Base-by-base conservation (phyloP, 1,140 invertebrate genomes). In the Drosophila sucinea region DNA sequence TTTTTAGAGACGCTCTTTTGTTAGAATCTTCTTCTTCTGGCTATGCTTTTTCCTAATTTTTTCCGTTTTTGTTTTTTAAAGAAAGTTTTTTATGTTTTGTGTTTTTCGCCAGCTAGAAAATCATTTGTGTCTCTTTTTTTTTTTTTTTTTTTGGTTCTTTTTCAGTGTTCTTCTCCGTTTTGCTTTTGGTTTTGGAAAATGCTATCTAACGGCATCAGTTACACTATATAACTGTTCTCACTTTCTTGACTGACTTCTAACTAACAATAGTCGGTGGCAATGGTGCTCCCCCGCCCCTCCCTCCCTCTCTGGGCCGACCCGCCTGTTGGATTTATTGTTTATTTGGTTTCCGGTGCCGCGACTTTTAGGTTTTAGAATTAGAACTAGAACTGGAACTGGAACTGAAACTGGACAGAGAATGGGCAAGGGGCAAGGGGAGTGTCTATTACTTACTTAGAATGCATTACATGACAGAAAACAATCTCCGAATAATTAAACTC, bases 191-290 rank as follows among this genome's bases (percentile, higher is more conserved):
- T 67, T 51, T 81, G 74, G 69, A 74, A 83, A 79, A 71, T 90
- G 78, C 77, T 79, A 82, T 80, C 86, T 90, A 90, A 90, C 86
- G 86, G 86, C 86, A 90, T 90, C 86, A 84, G 86, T 90, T 90
- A 90, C 86, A 90, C 86, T 85, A 86, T 77, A 90, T 90, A 90
- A 90, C 86, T 90, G 86, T 90, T 90, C 86, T 90, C 86, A 90
- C 86, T 90, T 90, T 90, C 86, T 86, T 90, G 70, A 57, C 80
- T 79, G 76, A 71, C 69, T 70, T 71, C 64, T 63, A 64, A 79
- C 72, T 54, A 51, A 51, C 44, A 51, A 51, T 51, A 61, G 67
- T 61, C 57, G 56, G 54, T 55, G 51, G 41, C 71, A 56, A 60
- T 62, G 55, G 68, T 62, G 67, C 79, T 68, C 30, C 25, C 55